Conservation (phyloP, 2,888 invertebrate genomes). For the Habrosyne pyritoides region DNA sequence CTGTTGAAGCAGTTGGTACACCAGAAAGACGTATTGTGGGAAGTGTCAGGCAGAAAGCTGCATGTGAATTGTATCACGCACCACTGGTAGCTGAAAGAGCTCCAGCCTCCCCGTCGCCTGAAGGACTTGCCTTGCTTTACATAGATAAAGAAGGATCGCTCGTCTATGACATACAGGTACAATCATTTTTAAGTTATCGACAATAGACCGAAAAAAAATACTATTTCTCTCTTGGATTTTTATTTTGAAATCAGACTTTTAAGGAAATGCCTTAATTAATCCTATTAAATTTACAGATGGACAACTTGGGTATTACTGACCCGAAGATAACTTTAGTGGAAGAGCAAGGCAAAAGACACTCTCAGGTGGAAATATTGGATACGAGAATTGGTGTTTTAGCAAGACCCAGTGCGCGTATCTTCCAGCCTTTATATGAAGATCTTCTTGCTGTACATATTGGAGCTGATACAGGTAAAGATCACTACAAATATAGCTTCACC, state of each 20-base stretch:
- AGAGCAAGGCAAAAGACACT: slow-evolving; percentile 87
- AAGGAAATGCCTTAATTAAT: no score
- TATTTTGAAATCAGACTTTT: no score
- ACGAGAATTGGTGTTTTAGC: slow-evolving; percentile 89
- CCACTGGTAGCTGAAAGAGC: slow-evolving; percentile 83
- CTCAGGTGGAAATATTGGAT: slow-evolving; percentile 89
- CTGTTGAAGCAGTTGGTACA: slow-evolving; percentile 87
- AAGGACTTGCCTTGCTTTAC: slow-evolving; percentile 90
- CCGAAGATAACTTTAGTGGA: slow-evolving; percentile 89
- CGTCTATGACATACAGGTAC: slow-evolving; percentile 88
- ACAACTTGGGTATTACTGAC: slow-evolving; percentile 84
- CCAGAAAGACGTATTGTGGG: slow-evolving; percentile 88
- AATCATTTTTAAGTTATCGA: background rate
- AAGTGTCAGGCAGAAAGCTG: slow-evolving; percentile 87
- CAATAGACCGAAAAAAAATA: slow-evolving; percentile 1
- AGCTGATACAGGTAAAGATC: slow-evolving; percentile 64
- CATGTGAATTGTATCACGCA: slow-evolving; percentile 92
- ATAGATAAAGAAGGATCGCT: slow-evolving; percentile 91
- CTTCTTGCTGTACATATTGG: slow-evolving; percentile 90
- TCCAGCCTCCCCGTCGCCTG: slow-evolving; percentile 75
- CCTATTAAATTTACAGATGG: slow-evolving; percentile 78
- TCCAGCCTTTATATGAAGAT: slow-evolving; percentile 92
- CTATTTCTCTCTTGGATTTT: no score
- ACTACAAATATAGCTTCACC: background rate
- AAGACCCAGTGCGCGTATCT: slow-evolving; percentile 90